Base-by-base conservation (phyloP, 2,797 vertebrate genomes). In the Melanotaenia trifasciata region DNA sequence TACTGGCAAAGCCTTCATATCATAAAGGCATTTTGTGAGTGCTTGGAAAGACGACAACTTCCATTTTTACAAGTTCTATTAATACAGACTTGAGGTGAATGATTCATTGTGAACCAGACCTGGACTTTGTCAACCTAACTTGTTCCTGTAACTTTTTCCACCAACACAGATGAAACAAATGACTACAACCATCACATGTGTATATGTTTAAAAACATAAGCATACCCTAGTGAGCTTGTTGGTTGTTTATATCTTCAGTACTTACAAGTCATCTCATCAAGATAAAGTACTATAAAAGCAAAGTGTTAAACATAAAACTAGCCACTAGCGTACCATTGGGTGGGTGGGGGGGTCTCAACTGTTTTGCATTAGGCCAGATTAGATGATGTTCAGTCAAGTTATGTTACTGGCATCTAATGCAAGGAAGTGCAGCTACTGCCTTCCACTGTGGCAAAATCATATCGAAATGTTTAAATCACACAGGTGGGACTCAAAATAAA, bases 11-110 rank as follows among this genome's bases (percentile, higher is more conserved):
- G 67, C 63, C 61, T 87, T 84, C 79, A 63, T 79, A 80, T 84
- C 80, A 86, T 73, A 81, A 88, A 87, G 68, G 83, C 69, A 76
- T 86, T 85, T 71, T 86, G 69, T 70, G 72, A 68, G 74, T 85
- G 87, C 89, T 90, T 90, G 80, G 86, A 89, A 77, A 85, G 80
- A 82, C 66, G 76, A 74, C 84, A 79, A 68, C 76, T 81, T 86
- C 84, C 84, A 90, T 93, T 93, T 91, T 89, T 90, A 91, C 86
- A 90, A 87, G 89, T 90, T 87, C 84, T 91, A 86, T 87, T 89
- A 91, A 92, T 91, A 91, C 53, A 68, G 47, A 79, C 77, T 79
- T 74, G 83, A 86, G 84, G 86, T 82, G 75, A 80, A 86, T 91
- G 92, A 93, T 87, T 94, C 90, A 92, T 77, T 75, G 76, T 67